Base-by-base conservation (phyloP, 1,140 invertebrate genomes). In the Drosophila pectinifera region DNA sequence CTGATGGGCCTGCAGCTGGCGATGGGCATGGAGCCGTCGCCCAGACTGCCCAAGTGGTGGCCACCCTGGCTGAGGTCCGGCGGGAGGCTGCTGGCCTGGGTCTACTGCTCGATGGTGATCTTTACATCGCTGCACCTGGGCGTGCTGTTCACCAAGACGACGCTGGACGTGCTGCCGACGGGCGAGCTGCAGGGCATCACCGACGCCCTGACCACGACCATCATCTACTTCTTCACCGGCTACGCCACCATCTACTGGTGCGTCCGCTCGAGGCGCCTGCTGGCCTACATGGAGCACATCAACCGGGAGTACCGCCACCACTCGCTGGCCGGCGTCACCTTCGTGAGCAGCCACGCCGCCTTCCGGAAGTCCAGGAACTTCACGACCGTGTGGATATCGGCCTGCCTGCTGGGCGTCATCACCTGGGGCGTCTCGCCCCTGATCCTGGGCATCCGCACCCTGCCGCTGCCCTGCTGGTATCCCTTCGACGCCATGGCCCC, bases 401-500 rank as follows among this genome's bases (percentile, higher is more conserved):
- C 67, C 16, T 92, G 91, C 20, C 26, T 84, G 24, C 2, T 39
- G 10, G 85, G 89, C 16, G 78, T 84, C 4, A 64, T 59, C 8
- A 58, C 54, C 24, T 92, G 91, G 82, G 88, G 78, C 0, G 51
- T 91, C 3, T 61, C 77, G 2, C 91, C 91, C 0, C 14, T 92
- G 7, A 51, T 92, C 0, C 7, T 90, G 45, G 74, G 82, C n/a
- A 63, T 51, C 6, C 64, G 64, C 3, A 59, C 62, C 5, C 61
- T 92, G 16, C 91, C 91, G 0, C 36, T 92, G 14, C 67, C 58
- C 6, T 90, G 84, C 28, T 92, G 91, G 91, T 92, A 92, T 74
- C 91, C 91, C 7, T 92, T 92, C 24, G 82, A 92, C 61, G 72
- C 73, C 6, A 48, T 92, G 57, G 80, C 73, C 10, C 51, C 76